Percentiles rank a stretch among this genome's conserved stretches.
These are phyloP conservation scores for Spea hammondii DNA, from an alignment of 2,797 vertebrate species.

Conservation along the genomic window DNA sequence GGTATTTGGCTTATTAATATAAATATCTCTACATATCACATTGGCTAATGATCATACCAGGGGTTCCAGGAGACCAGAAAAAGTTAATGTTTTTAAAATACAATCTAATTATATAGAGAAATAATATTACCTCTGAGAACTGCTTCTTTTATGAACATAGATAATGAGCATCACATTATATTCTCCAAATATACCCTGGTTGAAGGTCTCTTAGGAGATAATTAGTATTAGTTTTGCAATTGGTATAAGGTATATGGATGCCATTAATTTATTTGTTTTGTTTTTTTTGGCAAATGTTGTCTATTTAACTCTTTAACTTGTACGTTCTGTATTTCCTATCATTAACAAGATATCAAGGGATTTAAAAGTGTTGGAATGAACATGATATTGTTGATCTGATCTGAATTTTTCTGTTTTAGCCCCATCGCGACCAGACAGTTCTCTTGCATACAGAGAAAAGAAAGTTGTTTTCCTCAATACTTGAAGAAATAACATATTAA, in stretches of 20 bases:
- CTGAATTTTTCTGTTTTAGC: background rate
- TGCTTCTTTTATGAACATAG: background rate
- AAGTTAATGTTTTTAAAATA: conserved; percentile 8
- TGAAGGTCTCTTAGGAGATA: background rate
- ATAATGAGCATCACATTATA: background rate
- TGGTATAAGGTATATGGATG: background rate
- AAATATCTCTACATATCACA: conserved; percentile 8
- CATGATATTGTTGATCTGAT: background rate
- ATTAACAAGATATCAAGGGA: background rate
- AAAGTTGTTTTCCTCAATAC: too few species aligned
- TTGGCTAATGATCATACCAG: background rate
- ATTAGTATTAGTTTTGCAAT: background rate
- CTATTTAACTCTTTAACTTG: background rate
- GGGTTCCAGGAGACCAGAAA: background rate
- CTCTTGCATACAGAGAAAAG: too few species aligned
- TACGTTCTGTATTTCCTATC: background rate
- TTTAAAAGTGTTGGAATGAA: background rate
- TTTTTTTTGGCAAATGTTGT: background rate
- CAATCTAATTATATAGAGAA: conserved; percentile 4
- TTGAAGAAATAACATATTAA: too few species aligned
- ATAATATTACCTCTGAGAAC: background rate
- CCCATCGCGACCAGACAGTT: too few species aligned
- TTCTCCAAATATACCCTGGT: background rate
- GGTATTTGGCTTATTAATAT: conserved; percentile 9
- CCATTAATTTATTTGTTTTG: background rate